These are phyloP conservation scores for Rhinolophus ferrumequinum DNA, from an alignment of 2,113 vertebrate genomes.

Conservation along the genomic window DNA sequence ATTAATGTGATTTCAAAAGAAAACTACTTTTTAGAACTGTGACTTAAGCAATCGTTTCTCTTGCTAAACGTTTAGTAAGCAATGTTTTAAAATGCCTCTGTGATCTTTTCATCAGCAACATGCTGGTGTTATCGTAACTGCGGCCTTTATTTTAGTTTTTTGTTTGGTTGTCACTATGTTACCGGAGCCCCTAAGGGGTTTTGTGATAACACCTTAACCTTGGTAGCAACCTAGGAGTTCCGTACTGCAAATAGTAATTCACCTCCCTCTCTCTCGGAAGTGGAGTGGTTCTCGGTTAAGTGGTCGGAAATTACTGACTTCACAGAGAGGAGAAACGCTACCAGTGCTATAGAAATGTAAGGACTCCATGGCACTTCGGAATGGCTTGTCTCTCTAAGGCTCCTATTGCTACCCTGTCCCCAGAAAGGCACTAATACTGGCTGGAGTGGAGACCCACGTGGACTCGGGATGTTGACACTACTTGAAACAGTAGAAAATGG, in stretches of 20 bases:
- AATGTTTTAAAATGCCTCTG: background rate
- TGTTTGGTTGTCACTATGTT: background rate
- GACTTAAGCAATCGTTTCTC: background rate
- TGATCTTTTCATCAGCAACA: background rate
- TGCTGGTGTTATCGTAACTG: background rate
- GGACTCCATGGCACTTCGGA: background rate
- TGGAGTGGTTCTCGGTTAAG: background rate
- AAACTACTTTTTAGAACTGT: background rate
- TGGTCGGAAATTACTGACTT: background rate
- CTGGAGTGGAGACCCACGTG: background rate
- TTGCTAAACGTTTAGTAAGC: background rate
- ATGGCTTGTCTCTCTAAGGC: background rate
- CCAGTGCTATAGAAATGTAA: background rate
- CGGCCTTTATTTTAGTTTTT: background rate
- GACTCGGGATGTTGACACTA: background rate
- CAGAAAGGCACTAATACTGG: background rate
- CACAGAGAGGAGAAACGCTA: background rate
- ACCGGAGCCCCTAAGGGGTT: background rate
- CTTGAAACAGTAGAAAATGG: background rate
- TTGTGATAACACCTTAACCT: background rate
- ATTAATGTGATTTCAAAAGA: background rate
- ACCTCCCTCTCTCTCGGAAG: background rate
- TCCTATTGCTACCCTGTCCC: accelerated
- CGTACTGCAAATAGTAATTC: background rate
- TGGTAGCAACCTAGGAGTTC: background rate